Percentiles rank a stretch among this genome's conserved stretches.
Conservation (phyloP, 2,888 invertebrate species). For the Caenorhabditis doughertyi region DNA sequence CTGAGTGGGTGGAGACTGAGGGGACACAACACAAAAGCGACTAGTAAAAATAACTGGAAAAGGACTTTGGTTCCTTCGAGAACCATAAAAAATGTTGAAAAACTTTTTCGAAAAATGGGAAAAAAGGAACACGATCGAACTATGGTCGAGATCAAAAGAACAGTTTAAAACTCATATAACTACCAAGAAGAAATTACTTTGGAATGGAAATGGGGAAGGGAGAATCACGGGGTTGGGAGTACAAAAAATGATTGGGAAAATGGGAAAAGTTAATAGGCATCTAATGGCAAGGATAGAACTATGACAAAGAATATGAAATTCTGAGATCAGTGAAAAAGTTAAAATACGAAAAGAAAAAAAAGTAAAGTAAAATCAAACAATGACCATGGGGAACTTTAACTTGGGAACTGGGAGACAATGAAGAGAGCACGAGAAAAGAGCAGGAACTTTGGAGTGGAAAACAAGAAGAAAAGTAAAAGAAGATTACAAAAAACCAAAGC, state of each 20-base stretch:
- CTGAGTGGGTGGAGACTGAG: no score
- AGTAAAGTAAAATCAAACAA: no score
- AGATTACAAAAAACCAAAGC: background rate
- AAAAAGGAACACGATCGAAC: background rate
- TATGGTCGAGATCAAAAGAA: background rate
- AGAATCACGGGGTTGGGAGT: background rate
- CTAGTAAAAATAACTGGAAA: constrained; percentile 1
- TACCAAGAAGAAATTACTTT: background rate
- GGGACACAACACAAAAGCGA: background rate
- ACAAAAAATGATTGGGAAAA: background rate
- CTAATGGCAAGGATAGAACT: background rate
- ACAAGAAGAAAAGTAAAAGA: background rate
- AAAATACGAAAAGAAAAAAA: no score
- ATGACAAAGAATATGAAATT: no score
- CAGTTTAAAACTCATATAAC: background rate
- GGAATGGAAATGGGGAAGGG: background rate
- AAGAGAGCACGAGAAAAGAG: no score
- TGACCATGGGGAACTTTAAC: no score
- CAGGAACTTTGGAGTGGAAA: no score
- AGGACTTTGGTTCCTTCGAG: background rate
- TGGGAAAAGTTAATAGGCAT: no score
- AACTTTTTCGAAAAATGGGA: no score
- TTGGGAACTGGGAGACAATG: no score
- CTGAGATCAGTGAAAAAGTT: no score
- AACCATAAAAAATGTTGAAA: background rate